Evolutionary conservation across 2,888 invertebrate species (phyloP).

Genomic region (Drosophila planitibia): DNA sequence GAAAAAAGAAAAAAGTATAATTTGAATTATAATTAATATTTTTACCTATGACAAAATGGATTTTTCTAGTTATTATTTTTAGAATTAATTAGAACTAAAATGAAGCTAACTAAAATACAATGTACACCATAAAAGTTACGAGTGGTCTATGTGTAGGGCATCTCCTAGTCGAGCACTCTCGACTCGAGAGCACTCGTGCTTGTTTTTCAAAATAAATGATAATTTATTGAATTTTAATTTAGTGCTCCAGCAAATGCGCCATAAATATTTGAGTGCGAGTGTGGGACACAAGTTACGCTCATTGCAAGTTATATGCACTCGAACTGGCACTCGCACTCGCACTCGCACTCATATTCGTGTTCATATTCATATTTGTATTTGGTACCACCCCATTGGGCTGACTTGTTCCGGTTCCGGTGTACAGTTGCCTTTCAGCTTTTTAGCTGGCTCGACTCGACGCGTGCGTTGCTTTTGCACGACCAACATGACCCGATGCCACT

Average conservation of each 20-base stretch:
- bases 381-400: conserved; percentile 35
- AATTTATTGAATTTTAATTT: conserved; percentile 84
- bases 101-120: background rate
- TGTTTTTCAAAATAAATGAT: conserved; percentile 72
- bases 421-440: conserved; percentile 72
- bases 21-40: background rate
- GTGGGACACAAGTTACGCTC: conserved; percentile 64
- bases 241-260: conserved; percentile 66
- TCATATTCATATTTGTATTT: conserved; percentile 4
- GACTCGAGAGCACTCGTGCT: background rate
- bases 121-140: too few species aligned
- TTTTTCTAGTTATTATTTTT: background rate
- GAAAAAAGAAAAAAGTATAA: background rate
- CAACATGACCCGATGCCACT: conserved; percentile 31
- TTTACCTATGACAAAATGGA: background rate
- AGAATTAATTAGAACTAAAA: background rate
- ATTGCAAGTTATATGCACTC: conserved; percentile 66
- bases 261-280: conserved; percentile 77
- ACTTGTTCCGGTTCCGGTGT: conserved; percentile 26
- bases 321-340: background rate
- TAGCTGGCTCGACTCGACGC: conserved; percentile 54
- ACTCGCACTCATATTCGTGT: background rate
- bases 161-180: background rate
- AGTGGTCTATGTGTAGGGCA: background rate
- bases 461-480: conserved; percentile 64